Evolutionary conservation across 2,888 invertebrate species (phyloP).

Genomic region (Scaptomyza parva): DNA sequence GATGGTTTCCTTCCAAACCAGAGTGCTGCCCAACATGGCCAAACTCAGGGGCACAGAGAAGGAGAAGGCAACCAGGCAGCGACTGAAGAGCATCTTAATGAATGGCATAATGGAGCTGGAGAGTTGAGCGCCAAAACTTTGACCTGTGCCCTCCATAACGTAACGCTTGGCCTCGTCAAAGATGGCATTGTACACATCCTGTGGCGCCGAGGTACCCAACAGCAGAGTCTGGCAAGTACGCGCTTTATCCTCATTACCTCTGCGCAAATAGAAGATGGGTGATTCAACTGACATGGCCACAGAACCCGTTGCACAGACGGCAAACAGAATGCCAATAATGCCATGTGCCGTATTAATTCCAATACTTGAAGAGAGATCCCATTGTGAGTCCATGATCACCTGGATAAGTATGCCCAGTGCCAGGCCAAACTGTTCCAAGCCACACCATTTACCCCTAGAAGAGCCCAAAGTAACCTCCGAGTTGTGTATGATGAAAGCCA

Average conservation of each 20-base stretch:
- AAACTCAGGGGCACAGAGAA: slow-evolving; percentile 74
- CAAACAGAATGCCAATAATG: slow-evolving; percentile 68
- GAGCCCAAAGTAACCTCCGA: slow-evolving; percentile 65
- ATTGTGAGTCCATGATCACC: slow-evolving; percentile 66
- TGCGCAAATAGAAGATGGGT: slow-evolving; percentile 71
- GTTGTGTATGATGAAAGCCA: slow-evolving; percentile 74
- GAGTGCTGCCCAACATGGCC: slow-evolving; percentile 51
- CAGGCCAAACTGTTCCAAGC: slow-evolving; percentile 72
- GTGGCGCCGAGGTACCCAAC: slow-evolving; percentile 38
- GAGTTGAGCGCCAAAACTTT: slow-evolving; percentile 41
- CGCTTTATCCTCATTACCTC: slow-evolving; percentile 67
- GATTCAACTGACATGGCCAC: slow-evolving; percentile 69
- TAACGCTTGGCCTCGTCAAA: slow-evolving; percentile 72
- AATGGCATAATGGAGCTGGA: slow-evolving; percentile 61
- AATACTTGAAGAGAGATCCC: slow-evolving; percentile 37
- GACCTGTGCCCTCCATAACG: slow-evolving; percentile 60
- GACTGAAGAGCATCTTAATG: slow-evolving; percentile 68
- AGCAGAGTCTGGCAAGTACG: slow-evolving; percentile 53
- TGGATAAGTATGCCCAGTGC: slow-evolving; percentile 70
- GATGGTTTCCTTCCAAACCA: slow-evolving; percentile 7
- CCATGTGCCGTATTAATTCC: slow-evolving; percentile 69
- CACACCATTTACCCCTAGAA: slow-evolving; percentile 68
- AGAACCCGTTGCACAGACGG: slow-evolving; percentile 48
- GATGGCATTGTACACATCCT: slow-evolving; percentile 39
- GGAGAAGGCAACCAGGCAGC: slow-evolving; percentile 75